Evolutionary conservation across 2,113 vertebrate genomes (phyloP), one percentile per base, ranked within the genome.

Genomic region (Corythoichthys intestinalis): DNA sequence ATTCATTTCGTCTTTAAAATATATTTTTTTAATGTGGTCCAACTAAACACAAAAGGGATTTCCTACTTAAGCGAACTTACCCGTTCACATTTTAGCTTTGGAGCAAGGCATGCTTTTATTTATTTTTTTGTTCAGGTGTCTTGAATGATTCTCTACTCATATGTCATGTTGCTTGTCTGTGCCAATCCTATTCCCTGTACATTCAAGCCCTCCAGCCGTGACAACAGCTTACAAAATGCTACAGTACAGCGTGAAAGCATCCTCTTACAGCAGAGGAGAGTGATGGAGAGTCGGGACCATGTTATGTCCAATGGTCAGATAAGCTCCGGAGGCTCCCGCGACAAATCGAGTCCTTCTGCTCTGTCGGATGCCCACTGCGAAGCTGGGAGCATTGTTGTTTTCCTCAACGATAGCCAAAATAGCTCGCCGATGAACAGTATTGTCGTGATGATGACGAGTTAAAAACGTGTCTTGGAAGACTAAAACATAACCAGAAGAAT

Each of bases 251-350:
- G 60, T 75, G 68, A 79, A 73, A 63, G 61, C 64, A 78, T 78
- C 64, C 63, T 76, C 54, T 70, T 44, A 81, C 66, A 59, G 49
- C 65, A 74, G 17, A 67, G 70, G 63, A 67, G 73, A 73, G 67
- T 66, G 69, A 78, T 73, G 39, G 65, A 66, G 74, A 68, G 74
- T 65, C n/a, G 41, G 74, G 52, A 71, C 71, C 73, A 65, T 12
- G 44, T 74, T 72, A 78, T 65, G 71, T 79, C 66, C 72, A 70
- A 50, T 49, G 68, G 75, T 83, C 80, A 84, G 73, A 83, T 69
- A 70, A 72, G 74, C 73, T 80, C 75, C 67, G 75, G 52, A 80
- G 70, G 72, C 66, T 64, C 54, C 46, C 39, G 52, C 74, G 77
- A 76, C 66, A 75, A 70, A 64, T 72, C 53, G 47, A 71, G 67